phyloP scores from a whole-genome alignment of 1,140 invertebrate genomes.

The Triops longicaudatus region DNA sequence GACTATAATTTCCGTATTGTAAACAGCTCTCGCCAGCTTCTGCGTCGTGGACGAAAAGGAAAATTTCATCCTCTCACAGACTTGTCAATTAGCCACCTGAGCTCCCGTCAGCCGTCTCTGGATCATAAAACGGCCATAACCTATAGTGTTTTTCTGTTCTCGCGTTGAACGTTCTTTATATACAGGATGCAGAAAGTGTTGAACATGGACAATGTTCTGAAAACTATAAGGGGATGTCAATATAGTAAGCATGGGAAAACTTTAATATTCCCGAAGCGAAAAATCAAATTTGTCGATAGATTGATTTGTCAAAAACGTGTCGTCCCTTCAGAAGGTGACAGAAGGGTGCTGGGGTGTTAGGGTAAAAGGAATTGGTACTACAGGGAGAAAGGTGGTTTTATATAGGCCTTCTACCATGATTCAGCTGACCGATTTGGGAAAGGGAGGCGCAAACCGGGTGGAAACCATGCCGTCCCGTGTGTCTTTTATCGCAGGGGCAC shows the following conservation, averaged over 20 bases:
- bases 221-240: neutral
- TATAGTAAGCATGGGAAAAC: neutral
- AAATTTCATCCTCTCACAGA: neutral
- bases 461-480: neutral
- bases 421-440: neutral
- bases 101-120: neutral
- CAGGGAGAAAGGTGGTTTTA: neutral
- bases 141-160: neutral
- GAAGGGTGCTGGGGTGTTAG: no score
- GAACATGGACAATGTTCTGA: neutral
- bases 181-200: neutral
- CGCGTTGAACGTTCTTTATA: neutral
- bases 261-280: neutral
- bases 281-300: neutral
- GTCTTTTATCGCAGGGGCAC: neutral
- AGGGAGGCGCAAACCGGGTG: neutral
- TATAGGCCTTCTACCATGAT: neutral
- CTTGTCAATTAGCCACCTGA: conserved; percentile 14
- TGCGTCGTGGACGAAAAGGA: neutral
- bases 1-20: neutral
- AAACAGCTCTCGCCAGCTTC: neutral
- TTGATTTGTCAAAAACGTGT: neutral
- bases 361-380: neutral
- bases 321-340: neutral
- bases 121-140: neutral